A percentile compares a stretch with the other conserved stretches of the same genome.
These are phyloP conservation scores for Procambarus virginalis DNA, from an alignment of 1,140 invertebrate species.

Conservation along the genomic window DNA sequence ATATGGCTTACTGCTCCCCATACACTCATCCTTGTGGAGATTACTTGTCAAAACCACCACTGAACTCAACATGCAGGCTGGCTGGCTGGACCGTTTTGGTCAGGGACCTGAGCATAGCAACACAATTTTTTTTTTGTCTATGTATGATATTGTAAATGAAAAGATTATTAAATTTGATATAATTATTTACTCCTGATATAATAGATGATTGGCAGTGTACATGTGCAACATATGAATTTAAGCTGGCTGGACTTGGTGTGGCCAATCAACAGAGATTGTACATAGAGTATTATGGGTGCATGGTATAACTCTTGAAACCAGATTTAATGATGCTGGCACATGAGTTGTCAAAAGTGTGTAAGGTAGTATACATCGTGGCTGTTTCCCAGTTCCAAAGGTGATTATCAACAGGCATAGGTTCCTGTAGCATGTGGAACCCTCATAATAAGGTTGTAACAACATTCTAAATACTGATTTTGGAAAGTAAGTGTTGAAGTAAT, in stretches of 20 bases:
- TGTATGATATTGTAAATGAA: slow-evolving; percentile 67
- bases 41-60: slow-evolving; percentile 20
- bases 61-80: slow-evolving; percentile 3
- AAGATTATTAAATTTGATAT: slow-evolving; percentile 55
- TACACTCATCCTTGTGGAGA: slow-evolving; percentile 37
- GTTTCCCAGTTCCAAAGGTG: slow-evolving; percentile 19
- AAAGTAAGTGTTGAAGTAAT: slow-evolving; percentile 37
- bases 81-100: slow-evolving; percentile 52
- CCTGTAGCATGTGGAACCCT: slow-evolving; percentile 57
- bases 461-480: slow-evolving; percentile 44
- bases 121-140: slow-evolving; percentile 55
- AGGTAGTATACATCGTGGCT: slow-evolving; percentile 23
- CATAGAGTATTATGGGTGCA: slow-evolving; percentile 29
- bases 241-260: slow-evolving; percentile 50
- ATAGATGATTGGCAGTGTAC: slow-evolving; percentile 33
- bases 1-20: slow-evolving; percentile 10
- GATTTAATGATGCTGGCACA: slow-evolving; percentile 28
- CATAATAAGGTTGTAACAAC: slow-evolving; percentile 44
- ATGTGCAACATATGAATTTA: slow-evolving; percentile 50
- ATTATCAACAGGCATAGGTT: slow-evolving; percentile 52
- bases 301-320: slow-evolving; percentile 27
- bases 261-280: slow-evolving; percentile 47
- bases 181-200: slow-evolving; percentile 58
- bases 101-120: slow-evolving; percentile 61
- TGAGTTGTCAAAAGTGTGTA: slow-evolving; percentile 16